Conservation (phyloP, 2,888 invertebrate species). For the Ectemnius continuus region DNA sequence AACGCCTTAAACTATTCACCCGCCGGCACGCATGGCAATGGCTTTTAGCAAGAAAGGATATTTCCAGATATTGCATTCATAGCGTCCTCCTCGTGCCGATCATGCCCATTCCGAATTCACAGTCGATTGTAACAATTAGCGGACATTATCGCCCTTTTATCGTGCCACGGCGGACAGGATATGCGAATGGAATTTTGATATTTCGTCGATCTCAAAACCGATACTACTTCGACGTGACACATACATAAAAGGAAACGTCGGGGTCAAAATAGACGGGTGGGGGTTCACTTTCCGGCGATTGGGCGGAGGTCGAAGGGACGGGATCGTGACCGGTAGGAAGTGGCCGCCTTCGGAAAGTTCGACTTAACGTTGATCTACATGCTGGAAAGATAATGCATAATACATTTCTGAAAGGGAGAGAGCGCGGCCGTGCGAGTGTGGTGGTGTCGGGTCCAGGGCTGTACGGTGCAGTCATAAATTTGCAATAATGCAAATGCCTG, state of each 20-base stretch:
- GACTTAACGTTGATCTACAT: slow-evolving; percentile 75
- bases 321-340: slow-evolving; percentile 51
- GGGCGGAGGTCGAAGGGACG: slow-evolving; percentile 24
- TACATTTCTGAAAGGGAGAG: slow-evolving; percentile 71
- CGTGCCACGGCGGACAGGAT: too few relatives aligned
- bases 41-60: not conserved
- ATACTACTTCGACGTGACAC: too few relatives aligned
- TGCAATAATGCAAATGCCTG: slow-evolving; percentile 75
- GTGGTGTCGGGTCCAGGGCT: slow-evolving; percentile 42
- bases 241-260: slow-evolving; percentile 5
- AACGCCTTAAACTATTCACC: not conserved
- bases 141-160: too few relatives aligned
- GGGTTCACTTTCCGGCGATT: slow-evolving; percentile 27
- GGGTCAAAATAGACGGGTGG: slow-evolving; percentile 40
- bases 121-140: too few relatives aligned
- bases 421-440: slow-evolving; percentile 21
- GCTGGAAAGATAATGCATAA: slow-evolving; percentile 77
- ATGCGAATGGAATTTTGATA: too few relatives aligned
- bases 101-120: too few relatives aligned
- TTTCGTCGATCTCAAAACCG: too few relatives aligned
- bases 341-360: slow-evolving; percentile 66
- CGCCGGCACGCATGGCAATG: not conserved
- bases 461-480: slow-evolving; percentile 73
- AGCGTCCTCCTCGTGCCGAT: too few relatives aligned
- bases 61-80: too few relatives aligned